Conservation (phyloP, 1,140 invertebrate species). For the Cydia fagiglandana region DNA sequence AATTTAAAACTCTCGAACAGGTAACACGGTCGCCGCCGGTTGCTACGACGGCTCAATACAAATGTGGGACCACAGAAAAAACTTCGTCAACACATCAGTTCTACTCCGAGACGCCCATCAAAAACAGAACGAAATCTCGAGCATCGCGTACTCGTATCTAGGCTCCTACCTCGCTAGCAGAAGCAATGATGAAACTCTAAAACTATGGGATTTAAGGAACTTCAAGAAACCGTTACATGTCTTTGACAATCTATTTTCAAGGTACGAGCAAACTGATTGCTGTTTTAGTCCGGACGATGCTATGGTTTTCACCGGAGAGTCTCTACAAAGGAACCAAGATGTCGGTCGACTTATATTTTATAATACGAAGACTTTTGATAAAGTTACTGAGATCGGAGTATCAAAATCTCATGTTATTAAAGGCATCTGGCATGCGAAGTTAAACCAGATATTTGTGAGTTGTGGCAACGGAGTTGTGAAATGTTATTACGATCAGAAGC, state of each 20-base stretch:
- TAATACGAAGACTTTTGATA: constrained; percentile 87
- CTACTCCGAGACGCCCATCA: constrained; percentile 90
- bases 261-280: constrained; percentile 95
- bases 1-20: background rate
- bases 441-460: constrained; percentile 97
- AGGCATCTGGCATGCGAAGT: constrained; percentile 96
- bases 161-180: constrained; percentile 89
- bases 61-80: constrained; percentile 97
- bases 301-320: constrained; percentile 93
- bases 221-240: constrained; percentile 89
- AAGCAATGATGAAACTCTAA: constrained; percentile 95
- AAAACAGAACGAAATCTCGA: constrained; percentile 90
- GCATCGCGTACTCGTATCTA: constrained; percentile 93
- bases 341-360: constrained; percentile 91
- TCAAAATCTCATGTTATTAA: constrained; percentile 92
- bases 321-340: constrained; percentile 85
- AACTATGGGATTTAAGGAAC: constrained; percentile 95
- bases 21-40: constrained; percentile 90
- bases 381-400: constrained; percentile 87
- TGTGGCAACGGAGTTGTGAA: constrained; percentile 95
- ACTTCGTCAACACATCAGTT: constrained; percentile 89
- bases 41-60: constrained; percentile 98
- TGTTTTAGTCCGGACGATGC: constrained; percentile 96
- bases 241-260: constrained; percentile 87
- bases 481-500: constrained; percentile 93